These are phyloP conservation scores for Callithrix jacchus DNA, from an alignment of 2,113 vertebrate species.

Conservation along the genomic window DNA sequence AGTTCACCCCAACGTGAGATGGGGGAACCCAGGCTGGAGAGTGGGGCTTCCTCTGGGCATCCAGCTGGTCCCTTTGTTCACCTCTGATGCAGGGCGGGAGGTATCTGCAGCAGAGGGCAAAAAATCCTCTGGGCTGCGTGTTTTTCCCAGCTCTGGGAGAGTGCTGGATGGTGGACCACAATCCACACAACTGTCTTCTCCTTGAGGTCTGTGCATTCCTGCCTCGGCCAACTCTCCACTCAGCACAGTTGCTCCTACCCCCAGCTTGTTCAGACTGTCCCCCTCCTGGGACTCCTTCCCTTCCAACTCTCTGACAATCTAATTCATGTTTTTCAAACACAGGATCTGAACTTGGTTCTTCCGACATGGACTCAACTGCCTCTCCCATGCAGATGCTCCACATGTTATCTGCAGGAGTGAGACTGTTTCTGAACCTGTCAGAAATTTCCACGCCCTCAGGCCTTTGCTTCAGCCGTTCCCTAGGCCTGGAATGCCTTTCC, in stretches of 20 bases:
- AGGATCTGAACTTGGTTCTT: neutral
- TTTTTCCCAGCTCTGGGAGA: neutral
- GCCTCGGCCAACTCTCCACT: neutral
- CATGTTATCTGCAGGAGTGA: neutral
- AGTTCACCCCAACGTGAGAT: neutral
- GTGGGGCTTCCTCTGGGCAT: neutral
- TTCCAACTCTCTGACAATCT: neutral
- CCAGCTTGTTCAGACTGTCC: neutral
- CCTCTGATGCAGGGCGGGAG: accelerated
- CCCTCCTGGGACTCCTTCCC: neutral
- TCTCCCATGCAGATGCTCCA: neutral
- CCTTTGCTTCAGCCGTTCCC: neutral
- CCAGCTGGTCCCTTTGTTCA: neutral
- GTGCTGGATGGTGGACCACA: neutral
- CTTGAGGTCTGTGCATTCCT: neutral
- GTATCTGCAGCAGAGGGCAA: neutral
- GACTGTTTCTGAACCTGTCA: neutral
- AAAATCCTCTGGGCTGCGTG: neutral
- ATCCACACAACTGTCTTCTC: neutral
- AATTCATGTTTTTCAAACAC: slow-evolving; percentile 44
- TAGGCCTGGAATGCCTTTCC: neutral
- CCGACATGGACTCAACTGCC: accelerated
- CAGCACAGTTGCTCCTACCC: neutral
- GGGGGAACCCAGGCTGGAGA: neutral
- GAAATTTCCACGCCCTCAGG: neutral